These are phyloP conservation scores for Sinella curviseta DNA, from an alignment of 1,140 invertebrate species.

Conservation along the genomic window DNA sequence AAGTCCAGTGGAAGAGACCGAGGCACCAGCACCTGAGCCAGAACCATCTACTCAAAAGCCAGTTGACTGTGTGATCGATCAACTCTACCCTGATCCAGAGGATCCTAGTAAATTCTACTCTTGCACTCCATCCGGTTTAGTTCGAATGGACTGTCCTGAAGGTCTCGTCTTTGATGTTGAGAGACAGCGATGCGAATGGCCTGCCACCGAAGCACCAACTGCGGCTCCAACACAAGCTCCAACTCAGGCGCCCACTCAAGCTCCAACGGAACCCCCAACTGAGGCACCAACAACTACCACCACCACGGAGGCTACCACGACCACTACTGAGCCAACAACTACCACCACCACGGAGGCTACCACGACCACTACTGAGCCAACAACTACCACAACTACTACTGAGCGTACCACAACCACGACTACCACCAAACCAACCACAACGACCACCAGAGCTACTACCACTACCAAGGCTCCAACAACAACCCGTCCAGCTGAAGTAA, in stretches of 20 bases:
- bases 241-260: neutral
- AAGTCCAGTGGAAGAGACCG: neutral
- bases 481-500: neutral
- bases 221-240: no score
- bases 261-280: slow-evolving; percentile 6
- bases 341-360: neutral
- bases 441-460: neutral
- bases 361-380: neutral
- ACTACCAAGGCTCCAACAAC: slow-evolving; percentile 1
- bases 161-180: no score
- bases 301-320: neutral
- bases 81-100: slow-evolving; percentile 41
- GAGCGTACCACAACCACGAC: neutral
- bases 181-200: no score
- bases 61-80: neutral
- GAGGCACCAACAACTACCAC: neutral
- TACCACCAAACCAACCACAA: neutral
- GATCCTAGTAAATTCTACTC: slow-evolving; percentile 48
- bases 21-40: neutral
- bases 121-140: slow-evolving; percentile 50
- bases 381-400: neutral
- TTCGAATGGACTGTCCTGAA: slow-evolving; percentile 58
- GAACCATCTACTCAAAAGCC: neutral
- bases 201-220: no score
- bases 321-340: slow-evolving; percentile 2